Conservation (phyloP, 1,140 invertebrate species). For the Hylyphantes graminicola region DNA sequence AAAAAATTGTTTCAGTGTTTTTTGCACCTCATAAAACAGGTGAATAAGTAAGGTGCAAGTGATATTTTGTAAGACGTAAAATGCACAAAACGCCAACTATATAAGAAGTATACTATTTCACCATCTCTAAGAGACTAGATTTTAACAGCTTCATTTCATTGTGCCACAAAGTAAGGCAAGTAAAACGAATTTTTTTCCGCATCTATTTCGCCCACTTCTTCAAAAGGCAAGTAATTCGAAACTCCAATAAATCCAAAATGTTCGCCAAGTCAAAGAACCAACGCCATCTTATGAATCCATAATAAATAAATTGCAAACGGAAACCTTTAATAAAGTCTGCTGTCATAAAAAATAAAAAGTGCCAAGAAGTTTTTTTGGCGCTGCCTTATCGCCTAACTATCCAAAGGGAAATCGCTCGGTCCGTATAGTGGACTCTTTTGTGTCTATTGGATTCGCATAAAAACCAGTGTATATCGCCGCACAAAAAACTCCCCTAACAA, state of each 20-base stretch:
- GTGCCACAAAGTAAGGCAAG: too few species aligned
- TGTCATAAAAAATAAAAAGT: slow-evolving; percentile 30
- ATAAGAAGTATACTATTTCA: too few species aligned
- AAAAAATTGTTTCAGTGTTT: too few species aligned
- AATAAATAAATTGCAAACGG: slow-evolving; percentile 61
- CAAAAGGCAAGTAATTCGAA: slow-evolving; percentile 27
- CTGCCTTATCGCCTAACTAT: slow-evolving; percentile 26
- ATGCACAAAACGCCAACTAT: too few species aligned
- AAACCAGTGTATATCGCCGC: slow-evolving; percentile 43
- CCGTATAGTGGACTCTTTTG: slow-evolving; percentile 18
- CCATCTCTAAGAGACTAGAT: too few species aligned
- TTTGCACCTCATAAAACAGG: too few species aligned
- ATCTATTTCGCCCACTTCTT: not conserved
- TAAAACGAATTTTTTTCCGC: not conserved
- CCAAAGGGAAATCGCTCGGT: slow-evolving; percentile 16
- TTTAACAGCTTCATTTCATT: too few species aligned
- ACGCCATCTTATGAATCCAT: slow-evolving; percentile 56
- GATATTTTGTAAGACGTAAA: too few species aligned
- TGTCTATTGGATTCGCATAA: slow-evolving; percentile 34
- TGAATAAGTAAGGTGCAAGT: too few species aligned
- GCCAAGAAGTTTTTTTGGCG: slow-evolving; percentile 38
- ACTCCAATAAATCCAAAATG: slow-evolving; percentile 49
- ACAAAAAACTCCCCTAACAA: slow-evolving; percentile 37
- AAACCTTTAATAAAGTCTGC: slow-evolving; percentile 58
- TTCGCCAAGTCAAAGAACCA: slow-evolving; percentile 45